A percentile compares a stretch with the other conserved stretches of the same genome.
These are phyloP conservation scores for Galaxias olidus DNA, from an alignment of 2,797 vertebrate genomes.

Conservation along the genomic window DNA sequence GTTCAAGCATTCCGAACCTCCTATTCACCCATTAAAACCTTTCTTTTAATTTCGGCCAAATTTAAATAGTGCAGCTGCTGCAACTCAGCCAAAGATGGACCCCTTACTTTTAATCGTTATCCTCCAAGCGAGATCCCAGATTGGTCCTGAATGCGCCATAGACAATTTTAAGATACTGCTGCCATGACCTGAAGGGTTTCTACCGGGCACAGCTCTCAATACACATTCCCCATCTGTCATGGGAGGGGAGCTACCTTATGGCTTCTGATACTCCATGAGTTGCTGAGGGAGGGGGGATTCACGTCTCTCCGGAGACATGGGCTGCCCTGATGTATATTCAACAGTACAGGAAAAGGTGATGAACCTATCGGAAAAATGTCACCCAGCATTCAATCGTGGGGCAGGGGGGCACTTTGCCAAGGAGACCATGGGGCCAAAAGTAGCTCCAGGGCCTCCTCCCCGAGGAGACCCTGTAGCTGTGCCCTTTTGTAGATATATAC, in stretches of 20 bases:
- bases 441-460: conserved; percentile 43
- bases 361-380: conserved; percentile 76
- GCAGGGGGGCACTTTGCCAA: conserved; percentile 56
- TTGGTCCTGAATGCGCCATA: conserved; percentile 22
- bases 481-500: conserved; percentile 58
- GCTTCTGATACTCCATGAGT: conserved; percentile 46
- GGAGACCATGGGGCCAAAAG: conserved; percentile 43
- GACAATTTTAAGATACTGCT: conserved; percentile 37
- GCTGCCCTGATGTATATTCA: conserved; percentile 73
- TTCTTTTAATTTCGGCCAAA: too few relatives aligned
- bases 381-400: conserved; percentile 66
- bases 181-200: conserved; percentile 41
- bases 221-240: conserved; percentile 46
- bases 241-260: conserved; percentile 32
- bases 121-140: conserved; percentile 20
- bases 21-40: too few relatives aligned
- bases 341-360: conserved; percentile 69
- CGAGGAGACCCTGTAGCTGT: conserved; percentile 43
- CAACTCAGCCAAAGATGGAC: too few relatives aligned
- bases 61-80: too few relatives aligned
- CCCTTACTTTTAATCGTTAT: conserved; percentile 14
- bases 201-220: conserved; percentile 24
- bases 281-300: conserved; percentile 38
- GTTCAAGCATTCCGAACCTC: too few relatives aligned
- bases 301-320: conserved; percentile 48